A percentile compares a stretch with the other conserved stretches of the same genome.
Evolutionary conservation across 2,888 invertebrate genomes (phyloP).

Genomic region (Cryptocephalus moraei): DNA sequence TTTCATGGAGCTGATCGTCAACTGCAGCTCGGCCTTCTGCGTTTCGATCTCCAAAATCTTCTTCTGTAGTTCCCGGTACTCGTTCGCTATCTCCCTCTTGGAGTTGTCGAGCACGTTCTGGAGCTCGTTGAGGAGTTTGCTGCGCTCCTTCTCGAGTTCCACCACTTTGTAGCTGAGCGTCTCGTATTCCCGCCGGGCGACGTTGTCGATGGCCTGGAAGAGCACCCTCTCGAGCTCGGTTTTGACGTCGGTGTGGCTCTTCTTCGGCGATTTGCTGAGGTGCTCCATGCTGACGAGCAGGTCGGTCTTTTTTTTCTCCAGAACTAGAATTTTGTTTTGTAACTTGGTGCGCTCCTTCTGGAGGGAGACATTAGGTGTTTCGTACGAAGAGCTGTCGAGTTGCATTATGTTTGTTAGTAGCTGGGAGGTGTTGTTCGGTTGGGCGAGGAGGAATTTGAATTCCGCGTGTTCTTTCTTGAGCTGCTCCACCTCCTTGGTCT

Average conservation of each 20-base stretch:
- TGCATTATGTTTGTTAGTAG: conserved; percentile 18
- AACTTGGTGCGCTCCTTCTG: conserved; percentile 15
- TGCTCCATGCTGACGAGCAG: conserved; percentile 17
- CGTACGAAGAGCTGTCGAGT: conserved; percentile 11
- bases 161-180: conserved; percentile 16
- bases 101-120: conserved; percentile 18
- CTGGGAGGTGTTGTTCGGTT: conserved; percentile 15
- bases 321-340: conserved; percentile 16
- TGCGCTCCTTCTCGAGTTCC: conserved; percentile 19
- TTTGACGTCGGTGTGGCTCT: conserved; percentile 3
- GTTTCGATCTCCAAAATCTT: conserved; percentile 18
- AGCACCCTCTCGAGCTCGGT: conserved; percentile 10
- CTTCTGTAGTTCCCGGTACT: conserved; percentile 16
- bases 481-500: conserved; percentile 17
- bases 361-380: conserved; percentile 6
- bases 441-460: conserved; percentile 20
- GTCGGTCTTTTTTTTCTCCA: conserved; percentile 19
- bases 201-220: conserved; percentile 8
- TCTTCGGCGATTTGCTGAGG: conserved; percentile 4
- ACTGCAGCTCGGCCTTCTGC: conserved; percentile 10
- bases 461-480: conserved; percentile 18
- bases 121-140: conserved; percentile 15
- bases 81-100: conserved; percentile 18
- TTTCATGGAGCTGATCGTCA: conserved; percentile 1
- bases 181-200: conserved; percentile 15